A percentile compares a stretch with the other conserved stretches of the same genome.
These are phyloP conservation scores for Corbicula japonica DNA, from an alignment of 2,888 invertebrate genomes.

Conservation along the genomic window DNA sequence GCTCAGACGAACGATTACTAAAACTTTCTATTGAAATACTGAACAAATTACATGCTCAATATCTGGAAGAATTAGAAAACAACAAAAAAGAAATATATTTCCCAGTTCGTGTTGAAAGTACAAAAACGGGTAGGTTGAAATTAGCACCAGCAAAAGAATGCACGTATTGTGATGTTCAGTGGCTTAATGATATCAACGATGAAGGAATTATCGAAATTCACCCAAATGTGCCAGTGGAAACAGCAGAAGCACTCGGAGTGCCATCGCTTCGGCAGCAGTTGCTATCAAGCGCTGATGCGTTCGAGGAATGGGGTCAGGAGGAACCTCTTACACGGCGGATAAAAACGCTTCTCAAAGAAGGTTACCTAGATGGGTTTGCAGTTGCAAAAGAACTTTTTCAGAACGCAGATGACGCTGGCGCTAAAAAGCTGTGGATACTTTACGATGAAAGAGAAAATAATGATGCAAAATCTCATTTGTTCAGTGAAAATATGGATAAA, in stretches of 20 bases:
- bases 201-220: constrained; percentile 74
- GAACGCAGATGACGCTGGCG: constrained; percentile 83
- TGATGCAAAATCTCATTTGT: constrained; percentile 69
- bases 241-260: constrained; percentile 75
- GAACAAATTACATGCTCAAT: constrained; percentile 13
- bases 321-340: constrained; percentile 80
- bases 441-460: constrained; percentile 81
- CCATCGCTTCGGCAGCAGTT: constrained; percentile 74
- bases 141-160: constrained; percentile 28
- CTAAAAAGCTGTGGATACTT: constrained; percentile 72
- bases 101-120: constrained; percentile 21
- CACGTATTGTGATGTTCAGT: constrained; percentile 45
- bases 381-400: constrained; percentile 82
- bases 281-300: constrained; percentile 68
- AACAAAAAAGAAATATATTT: constrained; percentile 15
- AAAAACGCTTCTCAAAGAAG: constrained; percentile 75
- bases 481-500: constrained; percentile 79
- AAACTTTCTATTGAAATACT: constrained; percentile 22
- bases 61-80: neutral
- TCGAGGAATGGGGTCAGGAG: constrained; percentile 78
- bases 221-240: constrained; percentile 65
- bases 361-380: constrained; percentile 81
- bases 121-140: neutral
- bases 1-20: no score
- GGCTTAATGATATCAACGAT: constrained; percentile 43